A percentile compares a stretch with the other conserved stretches of the same genome.
Evolutionary conservation across 2,888 invertebrate genomes (phyloP).

Genomic region (Drosophila vallismaia): DNA sequence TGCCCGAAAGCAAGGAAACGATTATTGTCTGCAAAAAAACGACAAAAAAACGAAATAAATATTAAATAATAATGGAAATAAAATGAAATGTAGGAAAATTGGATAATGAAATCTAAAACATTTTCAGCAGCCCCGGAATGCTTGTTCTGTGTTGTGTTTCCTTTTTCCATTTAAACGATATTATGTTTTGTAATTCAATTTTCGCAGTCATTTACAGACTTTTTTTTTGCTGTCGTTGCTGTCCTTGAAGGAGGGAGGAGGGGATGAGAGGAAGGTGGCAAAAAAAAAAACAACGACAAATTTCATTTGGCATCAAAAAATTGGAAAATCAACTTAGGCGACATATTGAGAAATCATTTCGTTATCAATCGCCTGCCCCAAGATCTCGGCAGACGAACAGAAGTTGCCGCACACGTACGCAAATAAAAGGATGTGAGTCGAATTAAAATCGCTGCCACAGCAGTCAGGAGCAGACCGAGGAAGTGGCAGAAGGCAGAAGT

Average conservation of each 20-base stretch:
- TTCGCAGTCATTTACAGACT: background rate
- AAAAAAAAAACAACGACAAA: constrained; percentile 42
- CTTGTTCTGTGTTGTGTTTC: too few species aligned
- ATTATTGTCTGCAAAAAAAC: constrained; percentile 11
- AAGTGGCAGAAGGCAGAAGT: constrained; percentile 29
- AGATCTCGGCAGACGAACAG: constrained; percentile 8
- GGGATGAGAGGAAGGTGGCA: background rate
- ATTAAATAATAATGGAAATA: too few species aligned
- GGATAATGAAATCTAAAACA: constrained; percentile 6
- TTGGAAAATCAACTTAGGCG: constrained; percentile 59
- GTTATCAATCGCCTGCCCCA: constrained; percentile 59
- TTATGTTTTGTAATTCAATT: constrained; percentile 32
- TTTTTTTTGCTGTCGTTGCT: too few species aligned
- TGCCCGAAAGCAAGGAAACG: constrained; percentile 4
- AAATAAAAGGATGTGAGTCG: constrained; percentile 78
- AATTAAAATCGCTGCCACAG: constrained; percentile 64
- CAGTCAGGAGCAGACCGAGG: constrained; percentile 24
- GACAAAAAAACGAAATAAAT: background rate
- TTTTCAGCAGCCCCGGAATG: background rate
- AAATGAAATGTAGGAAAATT: background rate
- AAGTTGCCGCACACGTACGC: constrained; percentile 69
- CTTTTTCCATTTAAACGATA: constrained; percentile 1
- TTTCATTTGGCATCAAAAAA: constrained; percentile 43
- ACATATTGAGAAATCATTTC: constrained; percentile 69
- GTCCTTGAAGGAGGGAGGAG: too few species aligned